phyloP scores from a whole-genome alignment of 2,888 invertebrate genomes.

The Griposia aprilina region DNA sequence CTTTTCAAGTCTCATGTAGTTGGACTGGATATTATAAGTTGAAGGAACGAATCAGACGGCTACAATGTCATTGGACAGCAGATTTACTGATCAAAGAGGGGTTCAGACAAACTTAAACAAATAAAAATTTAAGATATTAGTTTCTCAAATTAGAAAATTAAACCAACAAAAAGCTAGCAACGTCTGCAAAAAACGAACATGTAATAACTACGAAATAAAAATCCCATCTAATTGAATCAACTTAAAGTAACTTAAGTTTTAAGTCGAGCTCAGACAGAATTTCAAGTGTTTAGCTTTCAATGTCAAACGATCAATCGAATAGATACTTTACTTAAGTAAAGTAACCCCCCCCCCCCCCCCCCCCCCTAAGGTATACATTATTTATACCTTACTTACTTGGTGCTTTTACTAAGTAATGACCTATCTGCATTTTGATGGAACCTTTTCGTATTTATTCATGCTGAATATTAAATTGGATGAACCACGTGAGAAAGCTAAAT shows the following conservation, averaged over 20 bases:
- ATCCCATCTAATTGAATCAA: slow-evolving; percentile 40
- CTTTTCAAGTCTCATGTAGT: background rate
- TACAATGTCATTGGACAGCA: background rate
- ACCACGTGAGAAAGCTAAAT: background rate
- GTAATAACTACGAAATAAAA: slow-evolving; percentile 19
- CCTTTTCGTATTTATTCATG: slow-evolving; percentile 34
- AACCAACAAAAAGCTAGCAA: background rate
- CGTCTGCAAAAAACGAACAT: slow-evolving; percentile 3
- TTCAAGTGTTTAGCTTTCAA: slow-evolving; percentile 58
- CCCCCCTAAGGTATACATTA: slow-evolving; percentile 52
- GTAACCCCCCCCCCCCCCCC: too few relatives aligned
- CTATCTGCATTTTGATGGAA: slow-evolving; percentile 39
- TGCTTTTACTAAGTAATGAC: slow-evolving; percentile 36
- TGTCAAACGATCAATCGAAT: slow-evolving; percentile 56
- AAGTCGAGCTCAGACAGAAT: slow-evolving; percentile 62
- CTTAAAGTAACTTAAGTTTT: slow-evolving; percentile 38
- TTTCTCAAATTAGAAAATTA: slow-evolving; percentile 11
- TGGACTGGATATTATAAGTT: background rate
- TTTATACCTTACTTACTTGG: slow-evolving; percentile 53
- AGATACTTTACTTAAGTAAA: slow-evolving; percentile 51
- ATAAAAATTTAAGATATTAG: background rate
- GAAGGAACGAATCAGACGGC: background rate
- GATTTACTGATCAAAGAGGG: background rate
- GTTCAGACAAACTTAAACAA: background rate
- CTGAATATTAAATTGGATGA: slow-evolving; percentile 14